These are phyloP conservation scores for Orthosia cruda DNA, from an alignment of 2,888 invertebrate genomes.

Conservation along the genomic window DNA sequence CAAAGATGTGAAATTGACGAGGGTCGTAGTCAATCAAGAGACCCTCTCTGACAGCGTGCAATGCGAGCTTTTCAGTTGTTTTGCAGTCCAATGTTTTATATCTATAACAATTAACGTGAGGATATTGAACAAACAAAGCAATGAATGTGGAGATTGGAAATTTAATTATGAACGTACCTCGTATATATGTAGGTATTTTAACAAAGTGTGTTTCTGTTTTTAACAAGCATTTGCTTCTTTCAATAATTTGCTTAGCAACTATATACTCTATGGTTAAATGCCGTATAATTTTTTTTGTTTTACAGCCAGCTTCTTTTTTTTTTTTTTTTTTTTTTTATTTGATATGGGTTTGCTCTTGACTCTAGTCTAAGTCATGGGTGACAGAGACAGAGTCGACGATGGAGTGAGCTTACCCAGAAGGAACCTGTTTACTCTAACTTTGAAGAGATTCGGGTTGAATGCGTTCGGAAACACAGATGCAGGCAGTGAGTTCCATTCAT, in stretches of 20 bases:
- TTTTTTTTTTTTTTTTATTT: too few species aligned
- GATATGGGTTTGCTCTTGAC: too few species aligned
- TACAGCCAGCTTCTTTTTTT: too few species aligned
- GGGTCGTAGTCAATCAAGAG: constrained; percentile 74
- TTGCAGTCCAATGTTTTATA: constrained; percentile 62
- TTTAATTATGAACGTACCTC: constrained; percentile 6
- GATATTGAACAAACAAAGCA: constrained; percentile 44
- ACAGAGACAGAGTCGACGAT: too few species aligned
- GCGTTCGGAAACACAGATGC: too few species aligned
- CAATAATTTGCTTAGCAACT: neutral
- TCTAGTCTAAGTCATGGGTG: too few species aligned
- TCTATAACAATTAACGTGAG: constrained; percentile 49
- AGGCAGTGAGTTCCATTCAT: too few species aligned
- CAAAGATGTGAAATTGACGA: constrained; percentile 78
- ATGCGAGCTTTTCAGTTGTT: constrained; percentile 62
- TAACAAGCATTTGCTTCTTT: neutral
- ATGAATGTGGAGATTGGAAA: constrained; percentile 38
- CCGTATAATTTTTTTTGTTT: too few species aligned
- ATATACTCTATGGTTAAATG: too few species aligned
- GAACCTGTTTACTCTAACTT: too few species aligned
- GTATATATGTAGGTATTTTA: neutral
- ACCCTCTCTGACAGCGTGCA: constrained; percentile 44
- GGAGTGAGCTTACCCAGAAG: too few species aligned
- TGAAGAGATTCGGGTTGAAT: too few species aligned
- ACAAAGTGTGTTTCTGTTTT: neutral